These are phyloP conservation scores for Eupithecia inturbata DNA, from an alignment of 2,888 invertebrate genomes.

Conservation along the genomic window DNA sequence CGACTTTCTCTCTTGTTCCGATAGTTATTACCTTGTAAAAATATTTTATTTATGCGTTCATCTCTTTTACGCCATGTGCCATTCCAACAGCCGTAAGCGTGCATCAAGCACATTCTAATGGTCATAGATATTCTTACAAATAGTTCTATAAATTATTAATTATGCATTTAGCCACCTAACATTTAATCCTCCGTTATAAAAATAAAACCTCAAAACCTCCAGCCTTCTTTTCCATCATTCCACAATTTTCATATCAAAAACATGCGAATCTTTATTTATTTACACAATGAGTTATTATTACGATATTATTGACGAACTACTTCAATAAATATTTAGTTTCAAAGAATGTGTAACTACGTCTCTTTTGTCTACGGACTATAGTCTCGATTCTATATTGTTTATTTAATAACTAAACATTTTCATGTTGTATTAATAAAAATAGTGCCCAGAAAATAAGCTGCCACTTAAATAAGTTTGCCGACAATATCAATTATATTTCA, in stretches of 20 bases:
- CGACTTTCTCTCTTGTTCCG: neutral
- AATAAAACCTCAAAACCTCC: constrained; percentile 70
- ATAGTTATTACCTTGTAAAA: neutral
- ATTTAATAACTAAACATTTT: neutral
- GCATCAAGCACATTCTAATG: constrained; percentile 15
- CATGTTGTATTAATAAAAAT: neutral
- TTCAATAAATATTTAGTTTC: neutral
- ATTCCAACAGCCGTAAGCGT: constrained; percentile 15
- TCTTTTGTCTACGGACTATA: neutral
- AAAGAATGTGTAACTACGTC: neutral
- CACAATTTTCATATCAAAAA: constrained; percentile 71
- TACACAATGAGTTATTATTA: constrained; percentile 38
- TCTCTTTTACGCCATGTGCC: constrained; percentile 10
- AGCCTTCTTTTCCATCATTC: constrained; percentile 53
- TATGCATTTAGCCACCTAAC: constrained; percentile 79
- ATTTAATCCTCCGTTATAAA: constrained; percentile 70
- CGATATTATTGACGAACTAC: constrained; percentile 34
- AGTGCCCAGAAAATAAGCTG: constrained; percentile 24
- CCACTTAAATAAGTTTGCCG: constrained; percentile 55
- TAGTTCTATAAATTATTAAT: constrained; percentile 53
- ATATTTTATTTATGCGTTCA: neutral
- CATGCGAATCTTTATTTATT: constrained; percentile 50
- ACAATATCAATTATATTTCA: constrained; percentile 52
- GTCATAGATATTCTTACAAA: constrained; percentile 46
- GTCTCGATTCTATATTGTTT: neutral